These are phyloP conservation scores for Melitaea athalia DNA, from an alignment of 2,888 invertebrate species.

Conservation along the genomic window DNA sequence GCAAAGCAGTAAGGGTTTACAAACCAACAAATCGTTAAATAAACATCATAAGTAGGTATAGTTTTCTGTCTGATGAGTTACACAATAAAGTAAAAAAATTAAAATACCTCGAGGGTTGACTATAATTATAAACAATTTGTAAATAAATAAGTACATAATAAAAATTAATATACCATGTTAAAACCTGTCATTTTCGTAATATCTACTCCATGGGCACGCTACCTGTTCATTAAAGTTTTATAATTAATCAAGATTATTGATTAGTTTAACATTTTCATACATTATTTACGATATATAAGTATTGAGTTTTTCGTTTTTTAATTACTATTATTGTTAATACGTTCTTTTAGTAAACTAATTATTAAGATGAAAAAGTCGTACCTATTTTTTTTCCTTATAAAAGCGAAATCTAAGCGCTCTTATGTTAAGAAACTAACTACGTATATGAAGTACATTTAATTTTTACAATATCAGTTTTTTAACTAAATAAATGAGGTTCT, in stretches of 20 bases:
- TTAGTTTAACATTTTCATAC: conserved; percentile 16
- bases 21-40: too few species aligned
- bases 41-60: too few species aligned
- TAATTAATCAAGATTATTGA: conserved; percentile 28
- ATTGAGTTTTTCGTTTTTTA: neutral
- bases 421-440: too few species aligned
- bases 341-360: neutral
- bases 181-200: conserved; percentile 13
- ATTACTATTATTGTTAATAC: neutral
- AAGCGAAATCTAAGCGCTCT: too few species aligned
- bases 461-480: too few species aligned
- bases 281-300: neutral
- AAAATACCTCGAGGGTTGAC: neutral
- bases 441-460: too few species aligned
- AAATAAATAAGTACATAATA: conserved; percentile 4
- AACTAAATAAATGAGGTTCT: too few species aligned
- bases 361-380: neutral
- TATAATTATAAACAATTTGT: neutral
- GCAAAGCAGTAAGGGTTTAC: too few species aligned
- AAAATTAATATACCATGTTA: neutral
- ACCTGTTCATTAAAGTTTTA: conserved; percentile 29
- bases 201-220: conserved; percentile 5
- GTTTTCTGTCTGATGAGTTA: neutral
- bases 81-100: neutral
- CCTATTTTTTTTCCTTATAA: neutral